A percentile compares a stretch with the other conserved stretches of the same genome.
These are phyloP conservation scores for Triplophysa tibetana DNA, from an alignment of 2,113 vertebrate species.

Conservation along the genomic window DNA sequence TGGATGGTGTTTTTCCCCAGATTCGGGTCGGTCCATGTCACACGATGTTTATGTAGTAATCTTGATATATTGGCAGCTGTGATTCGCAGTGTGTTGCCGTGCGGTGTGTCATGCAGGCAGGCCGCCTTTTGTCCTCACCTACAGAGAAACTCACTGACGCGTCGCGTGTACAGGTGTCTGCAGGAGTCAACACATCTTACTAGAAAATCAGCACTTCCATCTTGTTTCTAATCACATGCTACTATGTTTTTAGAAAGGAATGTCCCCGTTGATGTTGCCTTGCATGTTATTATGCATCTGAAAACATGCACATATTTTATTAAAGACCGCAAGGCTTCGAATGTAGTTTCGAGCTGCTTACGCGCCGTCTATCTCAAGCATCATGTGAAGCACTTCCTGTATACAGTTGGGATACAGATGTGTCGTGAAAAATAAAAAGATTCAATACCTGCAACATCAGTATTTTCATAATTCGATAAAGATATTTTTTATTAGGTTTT, in stretches of 20 bases:
- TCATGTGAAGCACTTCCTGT: background rate
- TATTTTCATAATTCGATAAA: background rate
- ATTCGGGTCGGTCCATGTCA: constrained; percentile 28
- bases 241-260: background rate
- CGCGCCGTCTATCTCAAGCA: background rate
- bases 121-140: constrained; percentile 7
- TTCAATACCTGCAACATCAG: background rate
- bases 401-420: background rate
- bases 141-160: background rate
- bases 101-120: constrained; percentile 15
- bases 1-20: background rate
- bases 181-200: background rate
- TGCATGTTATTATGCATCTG: background rate
- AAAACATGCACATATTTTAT: background rate
- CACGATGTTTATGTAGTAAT: background rate
- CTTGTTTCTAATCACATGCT: background rate
- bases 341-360: constrained; percentile 4
- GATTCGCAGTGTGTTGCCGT: background rate
- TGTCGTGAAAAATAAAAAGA: background rate
- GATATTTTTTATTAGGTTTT: no score
- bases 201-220: background rate
- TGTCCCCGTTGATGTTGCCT: background rate
- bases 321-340: background rate
- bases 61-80: background rate
- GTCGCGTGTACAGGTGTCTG: background rate